Evolutionary conservation across 2,888 invertebrate genomes (phyloP).

Genomic region (Magallana nippona): DNA sequence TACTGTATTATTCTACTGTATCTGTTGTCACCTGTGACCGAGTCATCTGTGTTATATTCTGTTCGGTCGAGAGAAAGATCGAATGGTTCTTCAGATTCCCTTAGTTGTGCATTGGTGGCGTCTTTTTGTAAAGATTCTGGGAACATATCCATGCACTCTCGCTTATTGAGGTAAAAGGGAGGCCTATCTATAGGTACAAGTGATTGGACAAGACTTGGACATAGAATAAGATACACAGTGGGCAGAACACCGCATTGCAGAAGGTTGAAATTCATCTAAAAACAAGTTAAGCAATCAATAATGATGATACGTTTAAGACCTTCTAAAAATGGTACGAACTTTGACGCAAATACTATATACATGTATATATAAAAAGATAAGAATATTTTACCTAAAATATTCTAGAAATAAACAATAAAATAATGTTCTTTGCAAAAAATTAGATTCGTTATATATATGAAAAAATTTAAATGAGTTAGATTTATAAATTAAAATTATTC

Average conservation of each 20-base stretch:
- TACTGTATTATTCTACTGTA: neutral
- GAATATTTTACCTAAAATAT: too few relatives aligned
- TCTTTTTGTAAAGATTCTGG: conserved; percentile 6
- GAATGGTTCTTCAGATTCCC: conserved; percentile 1
- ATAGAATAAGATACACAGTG: neutral
- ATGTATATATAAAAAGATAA: too few relatives aligned
- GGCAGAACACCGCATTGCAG: neutral
- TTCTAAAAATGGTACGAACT: too few relatives aligned
- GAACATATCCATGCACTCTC: conserved; percentile 29
- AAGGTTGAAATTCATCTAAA: neutral
- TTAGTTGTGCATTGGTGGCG: neutral
- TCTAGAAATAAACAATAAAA: too few relatives aligned
- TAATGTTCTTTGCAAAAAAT: too few relatives aligned
- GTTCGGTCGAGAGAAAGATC: neutral
- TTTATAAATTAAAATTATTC: too few relatives aligned
- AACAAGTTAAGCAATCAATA: neutral
- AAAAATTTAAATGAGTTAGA: too few relatives aligned
- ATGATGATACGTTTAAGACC: too few relatives aligned
- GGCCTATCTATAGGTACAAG: neutral
- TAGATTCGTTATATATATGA: too few relatives aligned
- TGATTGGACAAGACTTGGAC: neutral
- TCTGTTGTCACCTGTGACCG: neutral
- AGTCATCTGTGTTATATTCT: neutral
- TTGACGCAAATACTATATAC: too few relatives aligned
- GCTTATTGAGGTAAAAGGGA: conserved; percentile 7